Evolutionary conservation across 2,888 invertebrate genomes (phyloP).

Genomic region (Drepanosiphum platanoidis): DNA sequence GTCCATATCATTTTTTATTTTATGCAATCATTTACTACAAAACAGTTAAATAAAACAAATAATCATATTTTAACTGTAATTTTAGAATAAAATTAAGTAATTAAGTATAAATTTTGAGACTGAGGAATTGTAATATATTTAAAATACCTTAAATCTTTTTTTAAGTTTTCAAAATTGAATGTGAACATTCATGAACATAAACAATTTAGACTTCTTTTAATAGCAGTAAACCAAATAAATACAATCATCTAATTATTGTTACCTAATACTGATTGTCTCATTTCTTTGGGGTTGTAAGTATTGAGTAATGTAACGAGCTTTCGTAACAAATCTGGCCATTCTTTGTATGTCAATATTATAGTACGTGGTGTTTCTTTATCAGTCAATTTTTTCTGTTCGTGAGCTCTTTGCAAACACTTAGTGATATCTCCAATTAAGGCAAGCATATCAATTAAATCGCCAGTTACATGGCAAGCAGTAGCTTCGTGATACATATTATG

Average conservation of each 20-base stretch:
- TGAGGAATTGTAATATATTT: no score
- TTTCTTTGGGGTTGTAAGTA: slow-evolving; percentile 86
- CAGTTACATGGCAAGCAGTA: slow-evolving; percentile 85
- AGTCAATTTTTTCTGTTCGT: slow-evolving; percentile 65
- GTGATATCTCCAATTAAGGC: slow-evolving; percentile 79
- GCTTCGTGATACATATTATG: slow-evolving; percentile 95
- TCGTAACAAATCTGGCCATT: slow-evolving; percentile 88
- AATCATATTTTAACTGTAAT: no score
- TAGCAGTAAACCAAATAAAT: no score
- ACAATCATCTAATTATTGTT: slow-evolving; percentile 68
- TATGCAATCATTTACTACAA: no score
- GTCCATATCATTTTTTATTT: no score
- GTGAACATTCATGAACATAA: no score
- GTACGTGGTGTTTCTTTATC: slow-evolving; percentile 61
- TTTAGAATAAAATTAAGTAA: no score
- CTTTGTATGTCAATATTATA: slow-evolving; percentile 74
- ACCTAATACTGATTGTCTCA: slow-evolving; percentile 83
- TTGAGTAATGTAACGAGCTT: slow-evolving; percentile 88
- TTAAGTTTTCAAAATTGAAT: no score
- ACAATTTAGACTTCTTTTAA: no score
- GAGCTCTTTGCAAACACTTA: slow-evolving; percentile 76
- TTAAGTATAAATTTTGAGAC: no score
- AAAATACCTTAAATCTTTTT: no score
- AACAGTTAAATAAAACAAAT: no score
- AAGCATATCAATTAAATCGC: slow-evolving; percentile 85